phyloP scores from a whole-genome alignment of 1,140 invertebrate species.

The Wiebesia pumilae region DNA sequence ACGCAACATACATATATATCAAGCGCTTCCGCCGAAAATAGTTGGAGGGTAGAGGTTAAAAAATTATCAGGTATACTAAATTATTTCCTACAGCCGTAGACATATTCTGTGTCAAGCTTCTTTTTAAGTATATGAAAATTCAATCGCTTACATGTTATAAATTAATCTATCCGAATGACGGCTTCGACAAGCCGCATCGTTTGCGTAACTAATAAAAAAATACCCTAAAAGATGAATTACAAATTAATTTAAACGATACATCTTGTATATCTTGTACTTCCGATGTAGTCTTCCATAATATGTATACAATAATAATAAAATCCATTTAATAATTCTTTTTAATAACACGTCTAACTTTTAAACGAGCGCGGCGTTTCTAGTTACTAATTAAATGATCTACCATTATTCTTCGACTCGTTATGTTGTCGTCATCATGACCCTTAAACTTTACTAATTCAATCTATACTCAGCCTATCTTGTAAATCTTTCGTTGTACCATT shows the following conservation, averaged over 20 bases:
- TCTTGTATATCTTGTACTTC: not conserved
- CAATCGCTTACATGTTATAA: not conserved
- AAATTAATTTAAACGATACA: not conserved
- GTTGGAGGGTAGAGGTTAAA: not conserved
- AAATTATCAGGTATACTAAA: not conserved
- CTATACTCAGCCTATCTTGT: not conserved
- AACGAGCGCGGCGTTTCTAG: not conserved
- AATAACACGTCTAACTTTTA: not conserved
- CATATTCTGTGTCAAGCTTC: not conserved
- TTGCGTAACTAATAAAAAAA: slow-evolving; percentile 11
- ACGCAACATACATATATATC: slow-evolving; percentile 16
- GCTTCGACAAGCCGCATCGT: not conserved
- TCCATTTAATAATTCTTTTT: not conserved
- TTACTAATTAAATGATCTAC: not conserved
- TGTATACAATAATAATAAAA: not conserved
- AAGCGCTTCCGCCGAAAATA: slow-evolving; percentile 29
- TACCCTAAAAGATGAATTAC: not conserved
- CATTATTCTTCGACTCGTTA: not conserved
- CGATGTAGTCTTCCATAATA: not conserved
- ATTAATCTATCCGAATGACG: not conserved
- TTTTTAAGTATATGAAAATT: not conserved
- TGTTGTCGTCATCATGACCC: not conserved
- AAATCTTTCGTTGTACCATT: slow-evolving; percentile 16
- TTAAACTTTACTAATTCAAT: not conserved
- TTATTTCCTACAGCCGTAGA: slow-evolving; percentile 6